Evolutionary conservation across 2,113 vertebrate species (phyloP).

Genomic region (Alexandromys fortis): DNA sequence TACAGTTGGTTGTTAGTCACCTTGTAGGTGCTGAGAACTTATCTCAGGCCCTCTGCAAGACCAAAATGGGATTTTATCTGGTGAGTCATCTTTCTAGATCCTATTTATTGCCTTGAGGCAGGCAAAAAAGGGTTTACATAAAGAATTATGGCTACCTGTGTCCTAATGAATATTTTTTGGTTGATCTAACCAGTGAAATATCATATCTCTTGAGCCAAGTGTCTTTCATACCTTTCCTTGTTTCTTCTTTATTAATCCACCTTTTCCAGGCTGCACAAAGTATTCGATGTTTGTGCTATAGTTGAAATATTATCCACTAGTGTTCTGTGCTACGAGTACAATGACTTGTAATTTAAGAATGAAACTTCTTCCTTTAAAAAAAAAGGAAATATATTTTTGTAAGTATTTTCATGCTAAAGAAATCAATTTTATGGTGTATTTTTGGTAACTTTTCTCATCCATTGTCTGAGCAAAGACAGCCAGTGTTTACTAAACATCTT

Average conservation of each 20-base stretch:
- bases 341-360: background rate
- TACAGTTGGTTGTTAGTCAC: background rate
- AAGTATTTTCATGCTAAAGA: background rate
- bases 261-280: background rate
- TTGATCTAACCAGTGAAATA: background rate
- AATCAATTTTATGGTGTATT: background rate
- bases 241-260: background rate
- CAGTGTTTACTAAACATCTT: background rate
- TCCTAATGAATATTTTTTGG: background rate
- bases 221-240: background rate
- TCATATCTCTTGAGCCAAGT: rapidly evolving
- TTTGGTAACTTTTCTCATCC: background rate
- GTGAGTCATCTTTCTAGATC: background rate
- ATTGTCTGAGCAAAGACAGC: background rate
- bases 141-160: background rate
- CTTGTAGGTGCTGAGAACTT: background rate
- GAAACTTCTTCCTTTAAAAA: too few species aligned
- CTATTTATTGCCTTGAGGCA: background rate
- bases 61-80: background rate
- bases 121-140: background rate
- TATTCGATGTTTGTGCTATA: background rate
- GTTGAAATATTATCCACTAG: background rate
- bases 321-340: background rate
- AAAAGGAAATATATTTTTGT: background rate
- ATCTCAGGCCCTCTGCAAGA: background rate